Conservation (phyloP, 2,113 vertebrate genomes). For the Mesoclemmys tuberculata region DNA sequence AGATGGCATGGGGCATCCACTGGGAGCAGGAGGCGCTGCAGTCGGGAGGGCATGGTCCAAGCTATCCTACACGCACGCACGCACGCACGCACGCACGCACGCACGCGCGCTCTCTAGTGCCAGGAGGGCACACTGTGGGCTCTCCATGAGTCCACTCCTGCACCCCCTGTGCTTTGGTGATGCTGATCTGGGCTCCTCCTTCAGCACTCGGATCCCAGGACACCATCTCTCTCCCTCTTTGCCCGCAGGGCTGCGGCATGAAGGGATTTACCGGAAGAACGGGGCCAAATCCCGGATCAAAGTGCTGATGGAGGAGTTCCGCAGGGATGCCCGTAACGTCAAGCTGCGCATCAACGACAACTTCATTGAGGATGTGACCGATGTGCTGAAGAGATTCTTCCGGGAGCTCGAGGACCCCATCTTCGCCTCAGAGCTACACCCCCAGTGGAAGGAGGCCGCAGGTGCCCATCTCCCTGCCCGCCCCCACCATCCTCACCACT, state of each 20-base stretch:
- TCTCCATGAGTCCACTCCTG: neutral
- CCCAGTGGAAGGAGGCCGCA: conserved; percentile 92
- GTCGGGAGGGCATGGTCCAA: neutral
- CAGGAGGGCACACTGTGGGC: neutral
- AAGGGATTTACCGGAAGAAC: conserved; percentile 97
- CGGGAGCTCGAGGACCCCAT: conserved; percentile 94
- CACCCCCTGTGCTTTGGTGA: neutral
- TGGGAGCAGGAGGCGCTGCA: neutral
- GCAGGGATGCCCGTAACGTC: conserved; percentile 93
- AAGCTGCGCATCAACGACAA: conserved; percentile 94
- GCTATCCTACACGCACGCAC: too few relatives aligned
- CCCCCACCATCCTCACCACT: accelerated
- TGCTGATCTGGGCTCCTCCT: neutral
- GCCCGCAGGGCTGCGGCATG: conserved; percentile 88
- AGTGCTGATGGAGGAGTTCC: conserved; percentile 94
- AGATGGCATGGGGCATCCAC: neutral
- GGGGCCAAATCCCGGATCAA: conserved; percentile 95
- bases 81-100: too few relatives aligned
- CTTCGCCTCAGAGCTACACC: conserved; percentile 91
- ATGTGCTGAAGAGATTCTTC: conserved; percentile 97
- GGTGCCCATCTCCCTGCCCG: conserved; percentile 77
- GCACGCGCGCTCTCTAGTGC: too few relatives aligned
- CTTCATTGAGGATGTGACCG: conserved; percentile 97
- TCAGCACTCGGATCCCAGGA: too few relatives aligned
- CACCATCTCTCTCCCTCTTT: neutral